phyloP scores from a whole-genome alignment of 1,140 invertebrate species.

The Lordiphosa clarofinis region DNA sequence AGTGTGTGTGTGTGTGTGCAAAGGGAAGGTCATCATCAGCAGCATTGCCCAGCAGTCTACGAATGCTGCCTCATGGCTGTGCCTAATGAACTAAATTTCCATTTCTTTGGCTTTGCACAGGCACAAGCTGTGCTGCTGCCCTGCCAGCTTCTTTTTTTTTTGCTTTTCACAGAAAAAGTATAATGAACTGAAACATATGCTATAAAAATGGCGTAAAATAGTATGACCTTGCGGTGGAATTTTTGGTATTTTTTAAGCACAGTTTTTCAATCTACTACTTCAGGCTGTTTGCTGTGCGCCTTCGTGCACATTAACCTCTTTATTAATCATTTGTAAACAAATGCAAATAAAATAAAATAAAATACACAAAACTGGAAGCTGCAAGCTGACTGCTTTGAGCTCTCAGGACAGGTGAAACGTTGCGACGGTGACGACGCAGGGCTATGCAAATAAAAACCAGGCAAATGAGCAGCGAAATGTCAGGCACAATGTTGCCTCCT shows the following conservation, averaged over 20 bases:
- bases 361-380: constrained; percentile 38
- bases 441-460: constrained; percentile 67
- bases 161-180: constrained; percentile 1
- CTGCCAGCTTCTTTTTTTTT: background rate
- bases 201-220: too few species aligned
- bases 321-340: constrained; percentile 78
- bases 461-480: constrained; percentile 63
- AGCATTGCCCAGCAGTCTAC: too few species aligned
- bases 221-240: too few species aligned
- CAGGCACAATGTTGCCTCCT: constrained; percentile 2
- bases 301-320: constrained; percentile 73
- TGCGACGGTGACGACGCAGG: constrained; percentile 4
- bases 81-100: constrained; percentile 67
- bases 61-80: constrained; percentile 33
- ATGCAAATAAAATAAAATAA: constrained; percentile 76
- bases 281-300: constrained; percentile 2
- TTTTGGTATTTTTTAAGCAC: too few species aligned
- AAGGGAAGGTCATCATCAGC: constrained; percentile 30
- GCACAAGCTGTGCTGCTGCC: background rate
- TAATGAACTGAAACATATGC: background rate
- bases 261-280: too few species aligned
- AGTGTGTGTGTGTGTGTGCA: constrained; percentile 10
- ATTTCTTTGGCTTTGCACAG: constrained; percentile 29
- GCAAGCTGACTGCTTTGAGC: constrained; percentile 6
- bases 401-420: constrained; percentile 7